These are phyloP conservation scores for Teleogryllus oceanicus DNA, from an alignment of 2,888 invertebrate species.

Conservation along the genomic window DNA sequence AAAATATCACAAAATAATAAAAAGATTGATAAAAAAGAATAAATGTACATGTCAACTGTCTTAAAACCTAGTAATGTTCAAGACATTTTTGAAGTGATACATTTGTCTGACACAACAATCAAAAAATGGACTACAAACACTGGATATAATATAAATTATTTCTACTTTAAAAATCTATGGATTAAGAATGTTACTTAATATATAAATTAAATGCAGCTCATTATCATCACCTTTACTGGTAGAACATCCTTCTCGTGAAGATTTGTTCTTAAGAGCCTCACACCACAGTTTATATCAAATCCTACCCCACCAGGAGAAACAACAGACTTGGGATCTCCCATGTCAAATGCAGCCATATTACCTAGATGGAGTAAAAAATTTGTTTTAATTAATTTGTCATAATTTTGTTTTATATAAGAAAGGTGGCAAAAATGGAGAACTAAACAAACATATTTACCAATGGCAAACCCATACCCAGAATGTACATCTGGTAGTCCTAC, in stretches of 20 bases:
- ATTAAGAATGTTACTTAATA: too few relatives aligned
- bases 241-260: slow-evolving; percentile 87
- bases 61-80: too few relatives aligned
- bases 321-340: slow-evolving; percentile 83
- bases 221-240: slow-evolving; percentile 70
- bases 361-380: slow-evolving; percentile 51
- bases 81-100: neutral
- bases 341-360: slow-evolving; percentile 99
- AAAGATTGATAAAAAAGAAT: neutral
- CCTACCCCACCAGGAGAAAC: slow-evolving; percentile 98
- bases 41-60: too few relatives aligned
- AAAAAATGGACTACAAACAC: neutral
- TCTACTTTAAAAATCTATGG: too few relatives aligned
- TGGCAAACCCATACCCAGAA: slow-evolving; percentile 99
- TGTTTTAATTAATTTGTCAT: neutral
- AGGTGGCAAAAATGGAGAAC: neutral
- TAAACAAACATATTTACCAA: slow-evolving; percentile 57
- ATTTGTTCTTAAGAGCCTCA: slow-evolving; percentile 91
- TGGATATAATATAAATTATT: too few relatives aligned
- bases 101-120: neutral
- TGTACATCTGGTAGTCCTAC: slow-evolving; percentile 96
- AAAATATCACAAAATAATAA: neutral
- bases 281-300: slow-evolving; percentile 99
- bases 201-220: too few relatives aligned
- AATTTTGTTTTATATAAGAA: neutral